Base-by-base conservation (phyloP, 64 coral and sea anemone genomes). In the Platygyra sinensis region DNA sequence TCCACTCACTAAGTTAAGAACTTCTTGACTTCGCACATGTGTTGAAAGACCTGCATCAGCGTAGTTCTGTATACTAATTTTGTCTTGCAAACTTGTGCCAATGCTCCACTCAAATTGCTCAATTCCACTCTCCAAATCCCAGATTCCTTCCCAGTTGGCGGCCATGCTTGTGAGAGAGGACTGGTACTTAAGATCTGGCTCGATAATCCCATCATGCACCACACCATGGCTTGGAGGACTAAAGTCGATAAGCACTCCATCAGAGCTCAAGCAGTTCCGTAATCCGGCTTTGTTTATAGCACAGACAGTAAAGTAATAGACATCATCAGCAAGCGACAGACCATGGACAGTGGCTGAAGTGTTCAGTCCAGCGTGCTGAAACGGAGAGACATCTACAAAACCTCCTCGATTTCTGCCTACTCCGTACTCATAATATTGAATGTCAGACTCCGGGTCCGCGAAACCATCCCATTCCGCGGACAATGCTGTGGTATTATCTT, bases 141-240 rank as follows among this genome's bases (percentile, higher is more conserved):
- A 93, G 30, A 96, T 80, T 42, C 91, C 87, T 76, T 93, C 94
- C 94, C 94, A 96, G 62, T 94, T 94, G 0, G 93, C 93, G 72
- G 89, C 50, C 30, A 94, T 80, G 36, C n/a, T 87, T 30, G 63
- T 51, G 27, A 74, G 24, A 7, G 49, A 73, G 3, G 82, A 94
- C 38, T 95, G 93, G 52, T 83, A 95, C 67, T 82, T 71, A 67
- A 95, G 19, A 69, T 95, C 93, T 19, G 93, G 93, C 30, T 95
- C 93, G 42, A 95, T 78, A 64, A 74, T 88, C 20, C 93, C 93
- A 22, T 95, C 93, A 46, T 95, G 36, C 67, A 95, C 93, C 11
- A 92, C 89, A 24, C 93, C 93, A 24, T 75, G 86, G 13, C 61
- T 79, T 73, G 93, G 89, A 39, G 93, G 89, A 30, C 80, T 91